phyloP scores from a whole-genome alignment of 2,113 vertebrate species.

The Thalassarche chlororhynchos region DNA sequence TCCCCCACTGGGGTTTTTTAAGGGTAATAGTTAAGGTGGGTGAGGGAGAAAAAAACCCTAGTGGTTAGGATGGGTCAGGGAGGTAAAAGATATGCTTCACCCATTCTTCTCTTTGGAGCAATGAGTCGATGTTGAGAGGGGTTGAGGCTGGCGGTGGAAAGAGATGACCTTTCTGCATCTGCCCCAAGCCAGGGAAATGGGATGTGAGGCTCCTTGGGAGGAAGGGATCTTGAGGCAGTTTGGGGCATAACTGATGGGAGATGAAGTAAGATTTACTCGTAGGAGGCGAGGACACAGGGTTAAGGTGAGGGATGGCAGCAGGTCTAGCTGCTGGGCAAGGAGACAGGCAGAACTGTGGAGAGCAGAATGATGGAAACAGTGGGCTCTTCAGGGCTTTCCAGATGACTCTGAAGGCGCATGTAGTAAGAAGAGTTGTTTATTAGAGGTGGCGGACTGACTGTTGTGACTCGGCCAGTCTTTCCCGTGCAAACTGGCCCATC shows the following conservation, averaged over 20 bases:
- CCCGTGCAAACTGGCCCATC: neutral
- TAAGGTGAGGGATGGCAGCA: neutral
- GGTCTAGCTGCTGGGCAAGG: neutral
- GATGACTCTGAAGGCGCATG: neutral
- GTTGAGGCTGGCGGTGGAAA: neutral
- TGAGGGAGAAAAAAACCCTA: neutral
- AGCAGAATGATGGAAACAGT: neutral
- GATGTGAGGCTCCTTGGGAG: neutral
- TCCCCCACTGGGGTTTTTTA: neutral
- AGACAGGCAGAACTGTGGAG: neutral
- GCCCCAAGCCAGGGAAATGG: neutral
- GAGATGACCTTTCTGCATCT: neutral
- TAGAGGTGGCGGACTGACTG: neutral
- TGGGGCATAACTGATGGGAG: neutral
- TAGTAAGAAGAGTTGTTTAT: neutral
- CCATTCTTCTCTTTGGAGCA: neutral
- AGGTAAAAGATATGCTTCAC: neutral
- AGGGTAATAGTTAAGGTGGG: neutral
- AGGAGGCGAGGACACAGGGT: neutral
- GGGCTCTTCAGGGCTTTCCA: neutral
- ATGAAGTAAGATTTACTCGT: neutral
- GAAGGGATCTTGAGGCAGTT: neutral
- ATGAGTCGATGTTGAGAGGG: neutral
- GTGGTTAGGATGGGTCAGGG: neutral
- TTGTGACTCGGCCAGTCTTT: neutral